phyloP scores from a whole-genome alignment of 2,888 invertebrate genomes.

The Dermolepida albohirtum region DNA sequence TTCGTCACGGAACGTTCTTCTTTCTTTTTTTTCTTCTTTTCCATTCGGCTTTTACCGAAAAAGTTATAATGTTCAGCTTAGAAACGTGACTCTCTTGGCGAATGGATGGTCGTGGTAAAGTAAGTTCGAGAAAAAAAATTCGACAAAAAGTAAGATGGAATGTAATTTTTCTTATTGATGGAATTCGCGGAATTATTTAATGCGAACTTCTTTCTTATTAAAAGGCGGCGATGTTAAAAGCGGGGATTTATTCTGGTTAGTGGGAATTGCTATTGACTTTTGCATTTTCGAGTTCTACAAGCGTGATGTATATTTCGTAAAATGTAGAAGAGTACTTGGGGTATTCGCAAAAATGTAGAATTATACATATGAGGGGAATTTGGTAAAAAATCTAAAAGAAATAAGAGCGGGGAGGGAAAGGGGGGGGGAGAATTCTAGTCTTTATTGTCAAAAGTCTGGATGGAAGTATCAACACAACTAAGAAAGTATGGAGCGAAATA shows the following conservation, averaged over 20 bases:
- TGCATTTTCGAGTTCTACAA: background rate
- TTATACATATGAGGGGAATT: too few relatives aligned
- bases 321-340: too few relatives aligned
- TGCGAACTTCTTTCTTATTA: background rate
- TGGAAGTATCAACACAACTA: too few relatives aligned
- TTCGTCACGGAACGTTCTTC: slow-evolving; percentile 24
- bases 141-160: slow-evolving; percentile 12
- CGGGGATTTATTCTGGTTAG: background rate
- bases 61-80: slow-evolving; percentile 34
- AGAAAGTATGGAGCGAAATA: too few relatives aligned
- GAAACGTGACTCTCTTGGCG: slow-evolving; percentile 13
- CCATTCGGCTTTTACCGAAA: background rate
- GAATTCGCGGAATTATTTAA: slow-evolving; percentile 24
- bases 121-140: background rate
- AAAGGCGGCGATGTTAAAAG: too few relatives aligned
- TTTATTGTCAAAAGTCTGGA: too few relatives aligned
- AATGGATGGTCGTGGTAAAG: background rate
- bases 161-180: slow-evolving; percentile 15
- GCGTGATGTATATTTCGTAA: too few relatives aligned
- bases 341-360: too few relatives aligned
- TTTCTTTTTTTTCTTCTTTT: slow-evolving; percentile 14
- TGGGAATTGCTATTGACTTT: background rate
- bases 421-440: too few relatives aligned
- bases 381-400: too few relatives aligned
- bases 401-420: too few relatives aligned